A percentile compares a stretch with the other conserved stretches of the same genome.
Conservation (phyloP, 2,797 vertebrate species). For the Cryptoprocta ferox region DNA sequence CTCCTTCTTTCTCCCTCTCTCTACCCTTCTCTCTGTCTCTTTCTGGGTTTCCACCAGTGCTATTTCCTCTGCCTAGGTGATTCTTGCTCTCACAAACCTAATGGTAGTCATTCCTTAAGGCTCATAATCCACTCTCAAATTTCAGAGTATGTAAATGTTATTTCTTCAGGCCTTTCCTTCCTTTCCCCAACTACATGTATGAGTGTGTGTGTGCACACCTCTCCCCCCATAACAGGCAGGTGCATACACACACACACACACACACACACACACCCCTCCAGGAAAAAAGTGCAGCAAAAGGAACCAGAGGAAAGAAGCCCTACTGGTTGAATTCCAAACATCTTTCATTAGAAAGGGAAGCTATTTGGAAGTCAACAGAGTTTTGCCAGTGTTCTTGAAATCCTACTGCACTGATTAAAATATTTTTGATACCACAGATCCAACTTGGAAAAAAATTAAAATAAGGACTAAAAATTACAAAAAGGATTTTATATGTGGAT, state of each 20-base stretch:
- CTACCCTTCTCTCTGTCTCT: no score
- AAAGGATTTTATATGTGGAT: background rate
- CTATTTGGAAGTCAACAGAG: background rate
- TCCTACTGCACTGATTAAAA: background rate
- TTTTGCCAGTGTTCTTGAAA: slow-evolving; percentile 19
- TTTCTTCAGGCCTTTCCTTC: background rate
- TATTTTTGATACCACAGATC: background rate
- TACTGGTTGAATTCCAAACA: background rate
- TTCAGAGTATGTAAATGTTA: slow-evolving; percentile 10
- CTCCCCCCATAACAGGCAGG: no score
- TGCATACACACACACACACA: background rate
- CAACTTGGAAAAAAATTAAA: background rate
- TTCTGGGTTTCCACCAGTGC: background rate
- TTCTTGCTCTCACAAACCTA: background rate
- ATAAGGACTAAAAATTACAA: background rate
- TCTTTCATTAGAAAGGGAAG: background rate
- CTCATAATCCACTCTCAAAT: background rate
- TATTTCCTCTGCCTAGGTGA: background rate
- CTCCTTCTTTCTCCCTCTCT: no score
- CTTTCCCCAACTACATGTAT: no score
- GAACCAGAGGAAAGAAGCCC: background rate
- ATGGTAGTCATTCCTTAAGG: background rate
- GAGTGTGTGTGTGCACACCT: no score
- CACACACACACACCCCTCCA: background rate
- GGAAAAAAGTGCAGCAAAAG: background rate